Base-by-base conservation (phyloP, 2,888 invertebrate genomes). In the Pammene fasciana region DNA sequence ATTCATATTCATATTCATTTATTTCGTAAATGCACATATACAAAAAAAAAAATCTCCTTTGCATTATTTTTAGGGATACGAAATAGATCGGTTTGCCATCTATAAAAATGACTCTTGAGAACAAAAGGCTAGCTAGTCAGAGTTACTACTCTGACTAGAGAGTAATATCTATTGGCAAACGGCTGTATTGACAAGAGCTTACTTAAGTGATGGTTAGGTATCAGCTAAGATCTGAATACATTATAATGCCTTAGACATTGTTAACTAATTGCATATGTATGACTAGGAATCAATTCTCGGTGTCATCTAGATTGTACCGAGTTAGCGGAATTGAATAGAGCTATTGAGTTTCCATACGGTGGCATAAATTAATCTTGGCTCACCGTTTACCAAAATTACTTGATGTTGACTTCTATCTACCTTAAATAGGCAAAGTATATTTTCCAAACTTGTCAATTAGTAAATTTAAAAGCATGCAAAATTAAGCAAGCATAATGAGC, bases 401-500 rank as follows among this genome's bases (percentile, higher is more conserved):
- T 5, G 38, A 36, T 48, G 48, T 18, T 61, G 13, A 26, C 41
- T 45, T 45, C 14, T 54, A 54, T 43, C 43, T 38, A 38, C 38
- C 38, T 9, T 43, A 41, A 54, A 64, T 38, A 50, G 48, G 38
- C 60, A 10, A 26, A 60, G 46, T 26, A 34, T 65, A n/a, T 52
- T 41, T 36, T 52, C 75, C 75, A 81, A 82, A 82, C 78, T 81
- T 80, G 64, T 71, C 67, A 67, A 77, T 66, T 72, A 57, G 46
- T 57, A 45, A 73, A 70, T 72, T 72, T 67, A 71, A 71, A 71
- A 73, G 66, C 75, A 74, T 79, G 80, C 74, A 82, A 83, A 80
- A 86, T 85, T 83, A 80, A 85, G 77, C 74, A 78, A 78, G 79
- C 72, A 82, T 83, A 84, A 85, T 85, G 78, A 84, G 80, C 75